Base-by-base conservation (phyloP, 2,888 invertebrate species). In the Euzophera pinguis region DNA sequence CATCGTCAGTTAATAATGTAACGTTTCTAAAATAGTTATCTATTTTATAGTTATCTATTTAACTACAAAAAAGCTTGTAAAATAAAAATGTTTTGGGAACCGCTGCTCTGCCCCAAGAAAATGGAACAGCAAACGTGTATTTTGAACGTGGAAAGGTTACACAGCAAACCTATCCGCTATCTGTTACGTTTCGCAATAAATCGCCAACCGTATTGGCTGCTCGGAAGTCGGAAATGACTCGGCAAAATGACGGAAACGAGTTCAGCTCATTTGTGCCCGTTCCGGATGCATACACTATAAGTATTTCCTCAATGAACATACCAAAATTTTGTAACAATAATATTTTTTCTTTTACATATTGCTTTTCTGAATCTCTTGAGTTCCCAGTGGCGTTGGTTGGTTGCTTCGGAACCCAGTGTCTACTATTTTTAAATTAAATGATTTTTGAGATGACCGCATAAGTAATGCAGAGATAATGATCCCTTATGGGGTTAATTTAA, bases 161-260 rank as follows among this genome's bases (percentile, higher is more conserved):
- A 39, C 42, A 29, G 12, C 13, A 42, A 50, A 42, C 41, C 27
- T 43, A 43, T 60, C 55, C 48, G 59, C 14, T 50, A 32, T 53
- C 52, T 52, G 54, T 53, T 52, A 29, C 49, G 50, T 41, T 29
- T 57, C 32, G 54, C 67, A 65, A 71, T 74, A 73, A 72, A 76
- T 75, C 66, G 56, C 58, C 65, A 56, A 12, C 53, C 53, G 58
- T 60, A 71, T 73, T 71, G 68, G 64, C 65, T 64, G 64, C 65
- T 68, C 71, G 73, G 73, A 71, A 67, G 63, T 65, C 69, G 78
- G 74, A 78, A 78, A 76, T 75, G 74, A 79, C 66, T 73, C 70
- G 70, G 69, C 73, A 69, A 70, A 73, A 77, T 75, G 74, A 76
- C 76, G 76, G 78, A 78, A 77, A 70, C 73, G 67, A 68, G 69